Evolutionary conservation across 2,888 invertebrate species (phyloP).

Genomic region (Sipha maydis): DNA sequence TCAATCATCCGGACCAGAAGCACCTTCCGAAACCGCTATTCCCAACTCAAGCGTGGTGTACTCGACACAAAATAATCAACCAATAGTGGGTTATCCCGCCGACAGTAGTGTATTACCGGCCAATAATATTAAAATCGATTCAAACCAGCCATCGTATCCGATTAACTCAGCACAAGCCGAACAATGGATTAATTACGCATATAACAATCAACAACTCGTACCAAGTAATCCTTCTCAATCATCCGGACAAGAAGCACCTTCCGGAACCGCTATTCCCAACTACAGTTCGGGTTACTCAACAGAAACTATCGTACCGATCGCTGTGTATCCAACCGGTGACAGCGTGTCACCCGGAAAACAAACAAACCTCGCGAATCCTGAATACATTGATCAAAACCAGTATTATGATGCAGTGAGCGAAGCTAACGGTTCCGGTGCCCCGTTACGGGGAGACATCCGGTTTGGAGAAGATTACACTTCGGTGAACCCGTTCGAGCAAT

Average conservation of each 20-base stretch:
- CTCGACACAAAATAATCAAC: background rate
- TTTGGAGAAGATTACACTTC: background rate
- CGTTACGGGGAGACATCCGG: slow-evolving; percentile 21
- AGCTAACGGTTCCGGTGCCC: background rate
- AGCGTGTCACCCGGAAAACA: background rate
- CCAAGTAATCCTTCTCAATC: too few species aligned
- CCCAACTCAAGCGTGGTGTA: background rate
- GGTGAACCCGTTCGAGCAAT: background rate
- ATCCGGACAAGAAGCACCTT: background rate
- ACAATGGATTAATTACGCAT: background rate
- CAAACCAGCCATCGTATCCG: background rate
- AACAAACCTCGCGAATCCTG: too few species aligned
- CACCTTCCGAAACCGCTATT: background rate
- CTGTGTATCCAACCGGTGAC: background rate
- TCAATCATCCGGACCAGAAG: background rate
- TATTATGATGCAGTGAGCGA: background rate
- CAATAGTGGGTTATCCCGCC: background rate
- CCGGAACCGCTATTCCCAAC: background rate
- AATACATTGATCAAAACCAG: background rate
- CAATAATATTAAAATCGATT: background rate
- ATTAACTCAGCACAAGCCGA: background rate
- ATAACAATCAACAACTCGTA: background rate
- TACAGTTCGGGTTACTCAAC: background rate
- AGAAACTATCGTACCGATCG: background rate
- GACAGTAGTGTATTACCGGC: too few species aligned